Conservation (phyloP, 2,888 invertebrate genomes). For the Patella ulyssiponensis region DNA sequence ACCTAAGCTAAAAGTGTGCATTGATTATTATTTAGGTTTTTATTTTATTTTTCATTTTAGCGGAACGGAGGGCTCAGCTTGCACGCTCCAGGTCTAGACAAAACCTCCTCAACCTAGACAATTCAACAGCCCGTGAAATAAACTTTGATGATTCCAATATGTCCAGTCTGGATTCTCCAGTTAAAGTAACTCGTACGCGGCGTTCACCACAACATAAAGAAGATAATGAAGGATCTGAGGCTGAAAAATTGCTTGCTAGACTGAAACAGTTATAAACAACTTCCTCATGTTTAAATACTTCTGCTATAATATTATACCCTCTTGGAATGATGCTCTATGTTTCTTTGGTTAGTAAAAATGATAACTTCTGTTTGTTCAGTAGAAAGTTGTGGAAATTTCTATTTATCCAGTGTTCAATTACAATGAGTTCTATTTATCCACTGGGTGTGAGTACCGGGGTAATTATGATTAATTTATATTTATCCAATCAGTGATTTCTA, state of each 20-base stretch:
- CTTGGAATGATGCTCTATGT: too few relatives aligned
- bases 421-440: too few relatives aligned
- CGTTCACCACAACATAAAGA: slow-evolving; percentile 11
- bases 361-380: too few relatives aligned
- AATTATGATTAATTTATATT: too few relatives aligned
- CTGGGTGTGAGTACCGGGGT: too few relatives aligned
- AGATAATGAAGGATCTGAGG: slow-evolving; percentile 55
- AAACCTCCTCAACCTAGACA: slow-evolving; percentile 60
- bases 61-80: slow-evolving; percentile 91
- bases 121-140: slow-evolving; percentile 62
- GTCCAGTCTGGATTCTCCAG: slow-evolving; percentile 10
- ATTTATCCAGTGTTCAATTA: too few relatives aligned
- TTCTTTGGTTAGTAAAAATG: too few relatives aligned
- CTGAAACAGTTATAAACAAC: slow-evolving; percentile 59
- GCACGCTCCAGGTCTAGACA: slow-evolving; percentile 87
- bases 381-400: too few relatives aligned
- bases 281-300: too few relatives aligned
- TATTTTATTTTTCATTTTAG: slow-evolving; percentile 74
- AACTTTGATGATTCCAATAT: slow-evolving; percentile 58
- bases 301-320: too few relatives aligned
- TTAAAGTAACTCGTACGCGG: background rate
- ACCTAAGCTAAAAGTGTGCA: too few relatives aligned
- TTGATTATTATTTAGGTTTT: background rate
- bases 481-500: too few relatives aligned
- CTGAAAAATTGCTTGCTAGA: slow-evolving; percentile 63